Conservation (phyloP, 2,113 vertebrate species). For the Ammodytes dubius region DNA sequence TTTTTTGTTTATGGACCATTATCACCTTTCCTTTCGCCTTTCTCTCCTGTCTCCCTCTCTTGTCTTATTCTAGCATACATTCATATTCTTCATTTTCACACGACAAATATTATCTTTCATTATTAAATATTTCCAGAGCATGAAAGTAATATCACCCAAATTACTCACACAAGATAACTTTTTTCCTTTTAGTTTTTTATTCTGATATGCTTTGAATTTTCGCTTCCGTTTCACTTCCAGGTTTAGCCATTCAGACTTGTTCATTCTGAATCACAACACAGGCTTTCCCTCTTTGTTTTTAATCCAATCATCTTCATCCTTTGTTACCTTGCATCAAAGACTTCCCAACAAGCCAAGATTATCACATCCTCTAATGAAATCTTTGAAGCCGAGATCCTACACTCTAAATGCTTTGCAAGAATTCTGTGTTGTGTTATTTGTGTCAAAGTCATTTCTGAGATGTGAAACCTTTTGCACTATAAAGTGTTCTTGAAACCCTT, state of each 20-base stretch:
- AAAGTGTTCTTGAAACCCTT: neutral
- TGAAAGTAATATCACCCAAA: neutral
- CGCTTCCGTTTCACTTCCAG: neutral
- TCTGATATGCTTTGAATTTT: neutral
- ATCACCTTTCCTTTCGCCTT: conserved; percentile 9
- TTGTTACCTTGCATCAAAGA: conserved; percentile 16
- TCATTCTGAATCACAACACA: neutral
- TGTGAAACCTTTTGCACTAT: neutral
- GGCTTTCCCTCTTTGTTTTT: conserved; percentile 1
- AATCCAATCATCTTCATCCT: neutral
- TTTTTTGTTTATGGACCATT: conserved; percentile 34
- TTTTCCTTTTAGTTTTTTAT: neutral
- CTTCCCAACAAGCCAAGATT: conserved; percentile 6
- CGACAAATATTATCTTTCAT: neutral
- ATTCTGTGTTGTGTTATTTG: neutral
- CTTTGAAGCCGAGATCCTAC: conserved; percentile 6
- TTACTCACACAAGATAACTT: neutral
- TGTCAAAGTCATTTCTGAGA: neutral
- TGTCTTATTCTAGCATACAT: conserved; percentile 14
- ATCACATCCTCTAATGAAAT: conserved; percentile 22
- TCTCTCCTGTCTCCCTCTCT: neutral
- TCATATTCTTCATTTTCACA: neutral
- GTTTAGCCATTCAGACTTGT: neutral
- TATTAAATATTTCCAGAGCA: neutral
- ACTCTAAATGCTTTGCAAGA: neutral